Conservation (phyloP, 2,797 vertebrate species). For the Chrosomus eos region DNA sequence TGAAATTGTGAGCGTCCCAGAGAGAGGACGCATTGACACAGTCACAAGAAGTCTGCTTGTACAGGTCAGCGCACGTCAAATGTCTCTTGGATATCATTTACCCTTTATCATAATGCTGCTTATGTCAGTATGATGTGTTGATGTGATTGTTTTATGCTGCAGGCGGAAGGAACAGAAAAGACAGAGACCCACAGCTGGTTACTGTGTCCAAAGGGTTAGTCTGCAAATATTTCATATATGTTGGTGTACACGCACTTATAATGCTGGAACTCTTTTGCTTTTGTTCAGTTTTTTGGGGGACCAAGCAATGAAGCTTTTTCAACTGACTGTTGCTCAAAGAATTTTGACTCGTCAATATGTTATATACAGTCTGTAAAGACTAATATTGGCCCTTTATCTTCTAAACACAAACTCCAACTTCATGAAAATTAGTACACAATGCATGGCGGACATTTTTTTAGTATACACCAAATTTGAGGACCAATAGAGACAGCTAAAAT, state of each 20-base stretch:
- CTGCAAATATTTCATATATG: not conserved
- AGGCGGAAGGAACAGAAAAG: constrained; percentile 74
- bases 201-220: constrained; percentile 75
- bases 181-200: constrained; percentile 69
- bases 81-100: accelerated
- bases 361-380: not conserved
- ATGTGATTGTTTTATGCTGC: not conserved
- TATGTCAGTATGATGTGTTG: not conserved
- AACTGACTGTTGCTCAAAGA: not conserved
- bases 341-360: not conserved
- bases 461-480: too few relatives aligned
- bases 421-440: too few relatives aligned
- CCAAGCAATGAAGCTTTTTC: not conserved
- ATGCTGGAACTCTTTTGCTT: not conserved
- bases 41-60: constrained; percentile 70
- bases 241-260: not conserved
- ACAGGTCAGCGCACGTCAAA: constrained; percentile 62
- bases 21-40: constrained; percentile 62
- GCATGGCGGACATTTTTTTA: too few relatives aligned
- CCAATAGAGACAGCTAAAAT: too few relatives aligned
- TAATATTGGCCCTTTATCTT: not conserved
- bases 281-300: not conserved
- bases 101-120: not conserved
- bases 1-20: constrained; percentile 70
- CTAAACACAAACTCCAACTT: not conserved